Base-by-base conservation (phyloP, 2,797 vertebrate species). In the Natrix natrix region DNA sequence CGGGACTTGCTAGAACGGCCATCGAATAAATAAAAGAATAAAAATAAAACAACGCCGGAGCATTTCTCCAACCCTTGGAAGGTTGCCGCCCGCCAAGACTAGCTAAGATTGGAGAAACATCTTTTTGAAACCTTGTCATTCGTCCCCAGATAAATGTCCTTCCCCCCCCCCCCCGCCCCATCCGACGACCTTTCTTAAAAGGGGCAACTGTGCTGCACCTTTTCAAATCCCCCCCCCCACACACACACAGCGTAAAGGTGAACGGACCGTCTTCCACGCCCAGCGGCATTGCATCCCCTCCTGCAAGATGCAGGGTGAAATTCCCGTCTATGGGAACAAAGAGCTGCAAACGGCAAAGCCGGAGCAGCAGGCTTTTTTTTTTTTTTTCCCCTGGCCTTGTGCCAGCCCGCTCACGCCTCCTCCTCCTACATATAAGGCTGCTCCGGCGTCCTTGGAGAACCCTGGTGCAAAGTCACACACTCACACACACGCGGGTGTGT, bases 151-250 rank as follows among this genome's bases (percentile, higher is more conserved):
- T 48, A 48, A 48, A 83, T 48, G 74, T 11, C 5, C 8, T 20
- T 0, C 1, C 8, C 20, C 0, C 16, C 0, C 16, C n/a, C 8
- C 32, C 1, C 1, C 12, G 14, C 57, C 37, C 17, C 0, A 43
- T 12, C 37, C 48, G 37, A 12, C 37, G 37, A 20, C 20, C 37
- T 48, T 83, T 24, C 20, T 43, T 24, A 48, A 83, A 83, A 24
- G 37, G 74, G 37, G 20, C 20, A 48, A 24, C 37, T 24, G 37
- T 43, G 74, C 10, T 24, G 8, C 74, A 8, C 43, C 20, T 48
- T 83, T 83, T 83, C 74, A 48, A 78, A 43, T 12, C 37, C 69
- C 17, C 32, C 37, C 4, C 4, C 24, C 24, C 60, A 0, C 48
- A 3, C 48, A 3, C 5, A 16, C 5, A 32, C 69, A 37, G 32